A percentile compares a stretch with the other conserved stretches of the same genome.
Conservation (phyloP, 2,888 invertebrate genomes). For the Globia sparganii region DNA sequence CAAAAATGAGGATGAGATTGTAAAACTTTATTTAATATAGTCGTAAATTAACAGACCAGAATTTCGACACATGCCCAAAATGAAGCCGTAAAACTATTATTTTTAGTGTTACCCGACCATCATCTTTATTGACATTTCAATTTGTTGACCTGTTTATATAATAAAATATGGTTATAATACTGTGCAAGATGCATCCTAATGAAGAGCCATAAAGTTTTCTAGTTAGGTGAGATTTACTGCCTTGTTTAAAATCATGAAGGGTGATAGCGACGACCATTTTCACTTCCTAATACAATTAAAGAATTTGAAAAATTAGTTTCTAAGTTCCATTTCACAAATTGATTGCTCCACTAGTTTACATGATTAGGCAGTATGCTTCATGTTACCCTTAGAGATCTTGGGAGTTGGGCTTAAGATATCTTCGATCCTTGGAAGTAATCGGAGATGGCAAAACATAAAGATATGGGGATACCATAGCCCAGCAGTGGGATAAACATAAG, state of each 20-base stretch:
- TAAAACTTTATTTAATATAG: constrained; percentile 50
- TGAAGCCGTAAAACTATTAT: constrained; percentile 76
- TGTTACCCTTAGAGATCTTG: background rate
- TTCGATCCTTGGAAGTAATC: background rate
- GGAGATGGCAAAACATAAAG: background rate
- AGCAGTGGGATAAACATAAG: background rate
- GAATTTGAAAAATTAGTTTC: background rate
- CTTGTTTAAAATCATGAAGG: constrained; percentile 4
- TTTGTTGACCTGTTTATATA: constrained; percentile 71
- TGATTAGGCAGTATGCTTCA: background rate
- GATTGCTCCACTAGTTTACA: background rate
- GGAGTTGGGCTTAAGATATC: too few relatives aligned
- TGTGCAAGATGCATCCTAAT: constrained; percentile 64
- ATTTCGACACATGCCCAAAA: constrained; percentile 78
- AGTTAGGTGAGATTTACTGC: constrained; percentile 34
- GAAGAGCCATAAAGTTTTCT: constrained; percentile 27
- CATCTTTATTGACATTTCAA: constrained; percentile 78
- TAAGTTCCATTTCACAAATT: background rate
- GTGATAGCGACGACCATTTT: constrained; percentile 11
- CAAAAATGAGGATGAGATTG: constrained; percentile 46
- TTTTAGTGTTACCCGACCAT: constrained; percentile 74
- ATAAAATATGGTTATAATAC: constrained; percentile 74
- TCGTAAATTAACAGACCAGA: constrained; percentile 49
- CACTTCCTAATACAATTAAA: constrained; percentile 14
- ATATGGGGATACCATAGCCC: background rate